Evolutionary conservation across 2,888 invertebrate genomes (phyloP).

Genomic region (Apeira syringaria): DNA sequence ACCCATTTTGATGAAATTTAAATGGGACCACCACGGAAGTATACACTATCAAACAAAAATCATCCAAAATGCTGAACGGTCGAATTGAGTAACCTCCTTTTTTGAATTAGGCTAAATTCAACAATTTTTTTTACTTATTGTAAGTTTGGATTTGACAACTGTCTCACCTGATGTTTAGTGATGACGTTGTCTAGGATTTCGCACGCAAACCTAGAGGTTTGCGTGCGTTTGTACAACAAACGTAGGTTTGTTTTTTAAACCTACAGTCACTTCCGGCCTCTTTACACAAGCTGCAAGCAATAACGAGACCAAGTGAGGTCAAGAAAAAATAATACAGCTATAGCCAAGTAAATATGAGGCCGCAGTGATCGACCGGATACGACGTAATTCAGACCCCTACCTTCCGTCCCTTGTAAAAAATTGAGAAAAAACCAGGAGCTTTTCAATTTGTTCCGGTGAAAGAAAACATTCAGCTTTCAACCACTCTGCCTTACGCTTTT

Average conservation of each 20-base stretch:
- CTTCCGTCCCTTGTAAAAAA: conserved; percentile 42
- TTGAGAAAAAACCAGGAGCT: conserved; percentile 37
- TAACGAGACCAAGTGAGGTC: conserved; percentile 9
- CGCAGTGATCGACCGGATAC: conserved; percentile 38
- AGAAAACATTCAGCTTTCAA: conserved; percentile 58
- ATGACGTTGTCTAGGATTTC: no score
- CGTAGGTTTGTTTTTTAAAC: background rate
- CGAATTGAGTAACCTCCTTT: no score
- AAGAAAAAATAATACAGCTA: conserved; percentile 17
- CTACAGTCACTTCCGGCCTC: conserved; percentile 3
- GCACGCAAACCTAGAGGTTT: no score
- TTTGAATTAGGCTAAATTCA: no score
- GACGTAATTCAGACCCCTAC: conserved; percentile 49
- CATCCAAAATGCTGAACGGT: no score
- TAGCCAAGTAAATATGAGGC: conserved; percentile 28
- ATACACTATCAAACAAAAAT: no score
- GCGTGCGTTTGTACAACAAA: background rate
- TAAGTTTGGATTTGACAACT: no score
- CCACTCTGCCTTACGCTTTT: conserved; percentile 38
- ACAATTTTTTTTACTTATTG: no score
- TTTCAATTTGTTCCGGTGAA: conserved; percentile 60
- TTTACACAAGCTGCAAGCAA: conserved; percentile 9
- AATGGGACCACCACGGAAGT: no score
- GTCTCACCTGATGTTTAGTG: no score
- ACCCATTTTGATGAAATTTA: no score